These are phyloP conservation scores for Sericinus montela DNA, from an alignment of 2,888 invertebrate genomes.

Conservation along the genomic window DNA sequence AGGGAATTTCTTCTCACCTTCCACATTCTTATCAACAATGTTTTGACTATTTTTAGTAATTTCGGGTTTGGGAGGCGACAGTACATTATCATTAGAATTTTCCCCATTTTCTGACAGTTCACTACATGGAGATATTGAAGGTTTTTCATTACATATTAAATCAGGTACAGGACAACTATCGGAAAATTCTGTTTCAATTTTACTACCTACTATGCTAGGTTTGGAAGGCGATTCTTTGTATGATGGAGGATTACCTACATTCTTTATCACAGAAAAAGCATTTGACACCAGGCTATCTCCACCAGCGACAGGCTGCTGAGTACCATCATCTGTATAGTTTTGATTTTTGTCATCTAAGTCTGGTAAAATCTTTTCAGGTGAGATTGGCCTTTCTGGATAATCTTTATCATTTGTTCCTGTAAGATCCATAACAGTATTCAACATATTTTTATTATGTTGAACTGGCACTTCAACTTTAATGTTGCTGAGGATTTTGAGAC, in stretches of 20 bases:
- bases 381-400: slow-evolving; percentile 40
- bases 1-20: slow-evolving; percentile 33
- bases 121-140: slow-evolving; percentile 72
- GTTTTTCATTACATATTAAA: slow-evolving; percentile 73
- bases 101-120: slow-evolving; percentile 69
- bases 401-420: slow-evolving; percentile 58
- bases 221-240: slow-evolving; percentile 50
- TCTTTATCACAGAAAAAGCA: slow-evolving; percentile 69
- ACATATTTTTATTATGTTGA: slow-evolving; percentile 66
- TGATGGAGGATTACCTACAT: slow-evolving; percentile 56
- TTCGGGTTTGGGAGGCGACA: slow-evolving; percentile 46
- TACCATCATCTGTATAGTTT: slow-evolving; percentile 37
- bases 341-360: slow-evolving; percentile 65
- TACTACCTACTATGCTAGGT: slow-evolving; percentile 44
- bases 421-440: slow-evolving; percentile 68
- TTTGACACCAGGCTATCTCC: slow-evolving; percentile 47
- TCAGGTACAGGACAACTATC: slow-evolving; percentile 72
- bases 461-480: slow-evolving; percentile 76
- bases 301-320: slow-evolving; percentile 44
- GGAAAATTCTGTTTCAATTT: slow-evolving; percentile 61
- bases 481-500: slow-evolving; percentile 74
- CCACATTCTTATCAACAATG: slow-evolving; percentile 26
- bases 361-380: slow-evolving; percentile 63
- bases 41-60: slow-evolving; percentile 31
- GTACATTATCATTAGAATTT: slow-evolving; percentile 53